Conservation (phyloP, 2,113 vertebrate genomes). For the Rhynchomys soricoides region DNA sequence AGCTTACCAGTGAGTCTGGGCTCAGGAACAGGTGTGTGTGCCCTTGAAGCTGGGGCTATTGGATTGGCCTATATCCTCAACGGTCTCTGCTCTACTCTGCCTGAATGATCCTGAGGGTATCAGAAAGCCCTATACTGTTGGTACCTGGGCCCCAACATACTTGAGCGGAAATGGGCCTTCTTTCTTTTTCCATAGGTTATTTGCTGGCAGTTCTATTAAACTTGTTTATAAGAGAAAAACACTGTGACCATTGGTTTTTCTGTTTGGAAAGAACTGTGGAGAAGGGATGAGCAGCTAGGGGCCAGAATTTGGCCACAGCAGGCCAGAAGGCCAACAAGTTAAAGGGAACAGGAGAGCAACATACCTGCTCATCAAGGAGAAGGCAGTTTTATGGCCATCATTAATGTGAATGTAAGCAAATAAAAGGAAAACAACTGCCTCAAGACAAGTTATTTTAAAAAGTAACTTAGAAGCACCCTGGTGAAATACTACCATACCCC, state of each 20-base stretch:
- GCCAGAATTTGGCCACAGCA: neutral
- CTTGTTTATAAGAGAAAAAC: constrained; percentile 50
- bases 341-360: constrained; percentile 41
- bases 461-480: constrained; percentile 80
- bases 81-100: neutral
- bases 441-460: constrained; percentile 63
- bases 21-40: neutral
- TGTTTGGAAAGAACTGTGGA: constrained; percentile 40
- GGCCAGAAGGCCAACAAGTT: neutral
- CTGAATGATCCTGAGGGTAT: neutral
- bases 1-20: neutral
- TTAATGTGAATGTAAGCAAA: constrained; percentile 68
- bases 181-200: neutral
- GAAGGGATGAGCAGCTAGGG: neutral
- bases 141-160: neutral
- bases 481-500: constrained; percentile 70
- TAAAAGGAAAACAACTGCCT: constrained; percentile 66
- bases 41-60: neutral
- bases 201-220: constrained; percentile 58
- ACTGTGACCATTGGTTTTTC: constrained; percentile 32
- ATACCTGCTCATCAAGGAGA: constrained; percentile 47
- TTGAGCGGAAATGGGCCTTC: neutral
- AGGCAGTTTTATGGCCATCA: constrained; percentile 62
- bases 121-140: neutral
- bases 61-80: neutral